Evolutionary conservation across 2,888 invertebrate genomes (phyloP).

Genomic region (Biston stratarius): DNA sequence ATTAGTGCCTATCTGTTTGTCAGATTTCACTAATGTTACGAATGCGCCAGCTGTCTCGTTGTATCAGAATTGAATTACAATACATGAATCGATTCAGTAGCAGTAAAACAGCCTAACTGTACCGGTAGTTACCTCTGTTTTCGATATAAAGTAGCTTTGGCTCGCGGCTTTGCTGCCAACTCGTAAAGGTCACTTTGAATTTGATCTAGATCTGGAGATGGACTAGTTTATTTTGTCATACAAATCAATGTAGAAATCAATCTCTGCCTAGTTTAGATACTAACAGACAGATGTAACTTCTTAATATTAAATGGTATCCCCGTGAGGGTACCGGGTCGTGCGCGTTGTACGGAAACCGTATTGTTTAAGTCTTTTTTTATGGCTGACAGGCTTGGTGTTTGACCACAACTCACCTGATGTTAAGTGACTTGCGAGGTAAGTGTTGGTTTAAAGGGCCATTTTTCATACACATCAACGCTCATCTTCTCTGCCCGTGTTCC

Average conservation of each 20-base stretch:
- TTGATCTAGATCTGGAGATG: constrained; percentile 5
- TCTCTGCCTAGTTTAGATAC: background rate
- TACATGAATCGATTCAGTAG: constrained; percentile 30
- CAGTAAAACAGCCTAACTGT: constrained; percentile 25
- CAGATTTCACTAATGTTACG: constrained; percentile 18
- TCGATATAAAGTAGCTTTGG: constrained; percentile 1
- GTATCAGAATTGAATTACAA: constrained; percentile 31
- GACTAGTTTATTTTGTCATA: background rate
- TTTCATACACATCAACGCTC: too few relatives aligned
- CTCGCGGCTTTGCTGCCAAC: constrained; percentile 10
- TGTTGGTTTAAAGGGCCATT: too few relatives aligned
- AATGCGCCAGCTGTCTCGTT: constrained; percentile 22
- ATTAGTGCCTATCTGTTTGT: constrained; percentile 10
- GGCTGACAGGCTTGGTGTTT: too few relatives aligned
- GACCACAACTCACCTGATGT: too few relatives aligned
- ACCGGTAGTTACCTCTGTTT: constrained; percentile 19
- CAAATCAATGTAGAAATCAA: background rate
- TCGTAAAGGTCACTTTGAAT: background rate
- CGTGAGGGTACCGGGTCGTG: background rate
- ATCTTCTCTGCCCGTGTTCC: too few relatives aligned
- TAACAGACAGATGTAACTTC: background rate
- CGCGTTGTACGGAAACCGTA: too few relatives aligned
- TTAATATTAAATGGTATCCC: background rate
- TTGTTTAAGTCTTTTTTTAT: too few relatives aligned
- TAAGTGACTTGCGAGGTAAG: too few relatives aligned